Evolutionary conservation across 2,797 vertebrate genomes (phyloP).

Genomic region (Microchirus variegatus): DNA sequence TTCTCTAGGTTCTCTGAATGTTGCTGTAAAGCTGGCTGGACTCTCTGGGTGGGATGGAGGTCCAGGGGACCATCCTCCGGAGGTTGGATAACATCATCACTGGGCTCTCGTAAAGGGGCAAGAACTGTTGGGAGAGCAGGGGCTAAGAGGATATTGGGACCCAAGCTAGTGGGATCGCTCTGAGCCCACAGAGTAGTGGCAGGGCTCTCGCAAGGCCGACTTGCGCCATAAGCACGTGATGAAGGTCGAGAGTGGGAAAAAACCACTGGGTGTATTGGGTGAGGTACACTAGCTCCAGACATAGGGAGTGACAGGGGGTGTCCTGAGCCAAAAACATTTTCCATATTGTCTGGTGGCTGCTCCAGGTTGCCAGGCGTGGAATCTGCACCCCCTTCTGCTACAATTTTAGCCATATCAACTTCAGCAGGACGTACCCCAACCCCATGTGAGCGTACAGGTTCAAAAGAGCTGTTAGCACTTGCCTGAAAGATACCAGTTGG

Average conservation of each 20-base stretch:
- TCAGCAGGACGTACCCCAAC: conserved; percentile 88
- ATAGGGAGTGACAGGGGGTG: conserved; percentile 41
- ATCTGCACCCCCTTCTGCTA: conserved; percentile 83
- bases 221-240: conserved; percentile 82
- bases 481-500: conserved; percentile 94
- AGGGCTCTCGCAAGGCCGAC: conserved; percentile 93
- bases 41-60: conserved; percentile 71
- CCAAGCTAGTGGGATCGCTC: conserved; percentile 87
- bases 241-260: conserved; percentile 83
- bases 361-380: conserved; percentile 90
- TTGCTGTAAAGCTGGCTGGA: conserved; percentile 65
- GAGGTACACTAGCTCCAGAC: conserved; percentile 45
- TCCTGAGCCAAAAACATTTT: conserved; percentile 85
- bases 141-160: conserved; percentile 89
- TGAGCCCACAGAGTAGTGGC: conserved; percentile 97
- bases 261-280: conserved; percentile 51
- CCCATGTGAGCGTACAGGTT: conserved; percentile 91
- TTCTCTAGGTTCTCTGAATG: conserved; percentile 95
- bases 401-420: conserved; percentile 89
- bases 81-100: conserved; percentile 88
- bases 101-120: conserved; percentile 83
- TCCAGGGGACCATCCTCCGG: conserved; percentile 86
- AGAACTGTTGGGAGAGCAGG: conserved; percentile 91
- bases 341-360: conserved; percentile 96
- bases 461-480: conserved; percentile 97